Percentiles rank a stretch among this genome's conserved stretches.
Conservation (phyloP, 2,888 invertebrate species). For the Argyra leucocephala region DNA sequence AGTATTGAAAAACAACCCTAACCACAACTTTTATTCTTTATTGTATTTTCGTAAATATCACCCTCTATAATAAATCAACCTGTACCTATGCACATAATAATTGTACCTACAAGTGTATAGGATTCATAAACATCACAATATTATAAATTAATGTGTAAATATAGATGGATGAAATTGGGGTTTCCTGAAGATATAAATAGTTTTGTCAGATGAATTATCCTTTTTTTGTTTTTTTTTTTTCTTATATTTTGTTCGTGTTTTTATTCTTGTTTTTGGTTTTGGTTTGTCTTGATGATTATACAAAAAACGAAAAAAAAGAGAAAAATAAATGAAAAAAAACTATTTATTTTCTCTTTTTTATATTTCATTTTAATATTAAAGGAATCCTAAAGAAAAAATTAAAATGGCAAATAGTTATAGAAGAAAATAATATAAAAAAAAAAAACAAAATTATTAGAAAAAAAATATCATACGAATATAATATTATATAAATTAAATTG, state of each 20-base stretch:
- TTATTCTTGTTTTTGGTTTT: no score
- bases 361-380: neutral
- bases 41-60: no score
- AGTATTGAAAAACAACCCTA: no score
- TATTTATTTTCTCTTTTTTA: neutral
- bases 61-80: no score
- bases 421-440: neutral
- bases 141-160: neutral
- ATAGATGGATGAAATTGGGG: neutral
- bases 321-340: neutral
- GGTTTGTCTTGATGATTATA: no score
- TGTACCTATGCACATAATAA: no score
- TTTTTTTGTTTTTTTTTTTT: neutral
- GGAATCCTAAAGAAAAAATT: neutral
- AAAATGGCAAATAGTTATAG: no score
- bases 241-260: no score
- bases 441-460: neutral
- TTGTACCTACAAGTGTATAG: neutral
- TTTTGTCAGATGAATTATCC: conserved; percentile 3
- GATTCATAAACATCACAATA: neutral
- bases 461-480: neutral
- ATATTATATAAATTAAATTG: conserved; percentile 1
- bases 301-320: no score
- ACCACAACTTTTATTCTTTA: no score
- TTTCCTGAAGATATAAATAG: neutral